Base-by-base conservation (phyloP, 2,888 invertebrate species). In the Strigamia maritima region DNA sequence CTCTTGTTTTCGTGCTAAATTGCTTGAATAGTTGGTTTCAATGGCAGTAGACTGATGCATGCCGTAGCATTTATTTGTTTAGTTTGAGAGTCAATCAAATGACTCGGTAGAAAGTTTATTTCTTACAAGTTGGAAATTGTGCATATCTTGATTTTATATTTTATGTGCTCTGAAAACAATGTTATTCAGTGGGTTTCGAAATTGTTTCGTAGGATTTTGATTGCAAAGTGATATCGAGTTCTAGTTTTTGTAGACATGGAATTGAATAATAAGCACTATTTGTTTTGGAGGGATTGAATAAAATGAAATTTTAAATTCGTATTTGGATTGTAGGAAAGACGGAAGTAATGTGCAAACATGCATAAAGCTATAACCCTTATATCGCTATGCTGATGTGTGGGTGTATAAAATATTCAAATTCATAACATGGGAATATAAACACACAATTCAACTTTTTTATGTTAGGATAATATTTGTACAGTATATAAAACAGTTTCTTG, bases 21-120 rank as follows among this genome's bases (percentile, higher is more conserved):
- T 49, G 49, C 49, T 49, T 49, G 49, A 49, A 49, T 49, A 49
- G 49, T 49, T 49, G 49, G 49, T 49, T n/a, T 49, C 49, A 49
- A 49, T 49, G 49, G 49, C 49, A 44, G 8, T 14, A n/a, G 49
- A 49, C 49, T 49, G 49, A 49, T 49, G 49, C 19, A 19, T n/a
- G 49, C 49, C 19, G 49, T 49, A 19, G 49, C n/a, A 49, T 49
- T 49, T n/a, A n/a, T 49, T 49, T 49, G 49, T n/a, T 19, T 16
- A n/a, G 49, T 49, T n/a, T 49, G n/a, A 2, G 49, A 49, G 49
- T 49, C 49, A 49, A 49, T 49, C 49, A 49, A 49, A 49, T 49
- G 2, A 6, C 14, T n/a, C n/a, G 1, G 14, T 49, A n/a, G 49
- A n/a, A 49, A 49, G 49, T 49, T 49, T 49, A 49, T 12, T 16